These are phyloP conservation scores for Drosophila pseudoananassae DNA, from an alignment of 1,140 invertebrate species.

Conservation along the genomic window DNA sequence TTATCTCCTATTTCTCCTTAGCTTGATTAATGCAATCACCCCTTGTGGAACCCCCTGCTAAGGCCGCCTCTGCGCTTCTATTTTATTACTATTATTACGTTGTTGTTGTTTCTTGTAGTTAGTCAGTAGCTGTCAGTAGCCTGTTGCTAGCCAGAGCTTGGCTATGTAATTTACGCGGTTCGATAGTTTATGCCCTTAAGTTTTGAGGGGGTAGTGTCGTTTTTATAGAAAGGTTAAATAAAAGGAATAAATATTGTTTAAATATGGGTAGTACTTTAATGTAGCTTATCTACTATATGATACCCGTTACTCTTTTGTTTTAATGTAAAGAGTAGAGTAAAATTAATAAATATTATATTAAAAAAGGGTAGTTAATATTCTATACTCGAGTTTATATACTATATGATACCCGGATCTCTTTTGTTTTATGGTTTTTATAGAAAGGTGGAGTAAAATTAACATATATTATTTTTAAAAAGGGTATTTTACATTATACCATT, in stretches of 20 bases:
- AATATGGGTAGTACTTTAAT: no score
- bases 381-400: no score
- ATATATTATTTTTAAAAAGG: no score
- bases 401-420: no score
- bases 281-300: no score
- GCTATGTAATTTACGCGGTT: slow-evolving; percentile 58
- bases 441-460: no score
- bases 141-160: slow-evolving; percentile 25
- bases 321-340: no score
- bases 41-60: slow-evolving; percentile 36
- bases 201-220: neutral
- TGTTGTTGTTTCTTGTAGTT: slow-evolving; percentile 39
- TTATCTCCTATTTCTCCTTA: neutral
- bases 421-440: no score
- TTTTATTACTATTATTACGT: slow-evolving; percentile 65
- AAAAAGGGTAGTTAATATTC: no score
- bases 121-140: slow-evolving; percentile 4
- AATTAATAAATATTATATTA: neutral
- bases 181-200: slow-evolving; percentile 22
- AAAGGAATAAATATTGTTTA: no score
- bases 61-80: slow-evolving; percentile 21
- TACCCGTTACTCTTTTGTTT: no score
- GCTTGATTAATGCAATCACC: slow-evolving; percentile 58
- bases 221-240: neutral
- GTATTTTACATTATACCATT: no score